Conservation (phyloP, 1,140 invertebrate genomes). For the Drosophila mayri region DNA sequence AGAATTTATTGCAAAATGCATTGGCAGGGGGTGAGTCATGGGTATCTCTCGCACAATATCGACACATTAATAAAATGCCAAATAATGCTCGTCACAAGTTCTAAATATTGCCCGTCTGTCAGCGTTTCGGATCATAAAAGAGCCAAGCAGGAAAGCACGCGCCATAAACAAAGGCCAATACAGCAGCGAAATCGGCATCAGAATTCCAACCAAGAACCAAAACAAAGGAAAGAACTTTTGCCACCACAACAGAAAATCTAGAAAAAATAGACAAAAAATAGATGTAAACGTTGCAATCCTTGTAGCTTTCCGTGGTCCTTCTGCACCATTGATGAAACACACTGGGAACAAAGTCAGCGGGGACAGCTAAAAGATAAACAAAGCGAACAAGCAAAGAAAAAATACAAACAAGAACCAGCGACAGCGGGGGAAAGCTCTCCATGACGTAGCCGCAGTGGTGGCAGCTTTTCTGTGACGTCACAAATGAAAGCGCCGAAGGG, state of each 20-base stretch:
- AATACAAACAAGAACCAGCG: slow-evolving; percentile 38
- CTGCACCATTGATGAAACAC: slow-evolving; percentile 38
- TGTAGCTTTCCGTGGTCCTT: slow-evolving; percentile 24
- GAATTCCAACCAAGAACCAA: slow-evolving; percentile 7
- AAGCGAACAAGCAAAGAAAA: slow-evolving; percentile 41
- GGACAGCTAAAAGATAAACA: slow-evolving; percentile 51
- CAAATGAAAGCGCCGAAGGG: slow-evolving; percentile 41
- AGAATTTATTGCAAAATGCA: slow-evolving; percentile 13
- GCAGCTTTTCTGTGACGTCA: slow-evolving; percentile 71
- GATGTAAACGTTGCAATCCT: slow-evolving; percentile 49
- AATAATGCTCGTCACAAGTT: slow-evolving; percentile 59
- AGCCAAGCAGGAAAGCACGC: slow-evolving; percentile 28
- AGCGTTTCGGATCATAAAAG: slow-evolving; percentile 42
- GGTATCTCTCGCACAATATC: slow-evolving; percentile 30
- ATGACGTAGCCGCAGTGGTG: slow-evolving; percentile 43
- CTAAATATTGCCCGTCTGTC: slow-evolving; percentile 47
- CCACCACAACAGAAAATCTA: neutral
- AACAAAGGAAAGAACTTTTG: slow-evolving; percentile 21
- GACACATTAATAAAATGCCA: slow-evolving; percentile 64
- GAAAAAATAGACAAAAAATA: slow-evolving; percentile 4
- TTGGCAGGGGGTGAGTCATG: slow-evolving; percentile 34
- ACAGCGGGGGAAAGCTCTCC: slow-evolving; percentile 37
- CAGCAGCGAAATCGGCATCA: slow-evolving; percentile 6
- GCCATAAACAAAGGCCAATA: slow-evolving; percentile 26
- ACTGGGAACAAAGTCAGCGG: slow-evolving; percentile 42